Evolutionary conservation across 2,797 vertebrate species (phyloP).

Genomic region (Pipistrellus pygmaeus): DNA sequence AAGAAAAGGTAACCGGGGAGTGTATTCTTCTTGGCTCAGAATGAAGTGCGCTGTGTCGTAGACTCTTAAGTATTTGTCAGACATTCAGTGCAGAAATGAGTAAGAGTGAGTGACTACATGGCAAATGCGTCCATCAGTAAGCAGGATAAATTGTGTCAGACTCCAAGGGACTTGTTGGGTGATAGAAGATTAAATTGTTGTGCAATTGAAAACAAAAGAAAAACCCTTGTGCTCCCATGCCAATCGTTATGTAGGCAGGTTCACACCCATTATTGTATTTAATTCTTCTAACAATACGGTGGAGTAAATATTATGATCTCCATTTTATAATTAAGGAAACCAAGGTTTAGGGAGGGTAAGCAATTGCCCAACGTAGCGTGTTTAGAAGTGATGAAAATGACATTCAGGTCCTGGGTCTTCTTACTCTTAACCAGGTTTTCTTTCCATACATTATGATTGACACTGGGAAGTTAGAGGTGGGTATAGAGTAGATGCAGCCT

Average conservation of each 20-base stretch:
- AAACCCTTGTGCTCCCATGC: slow-evolving; percentile 23
- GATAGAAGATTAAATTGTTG: slow-evolving; percentile 58
- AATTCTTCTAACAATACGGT: slow-evolving; percentile 47
- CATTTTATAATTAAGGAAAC: slow-evolving; percentile 64
- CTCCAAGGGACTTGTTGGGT: slow-evolving; percentile 20
- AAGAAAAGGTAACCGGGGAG: background rate
- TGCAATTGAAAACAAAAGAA: slow-evolving; percentile 62
- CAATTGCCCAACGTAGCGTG: background rate
- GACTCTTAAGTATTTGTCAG: background rate
- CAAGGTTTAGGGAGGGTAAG: slow-evolving; percentile 35
- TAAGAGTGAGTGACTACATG: background rate
- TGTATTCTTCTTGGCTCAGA: slow-evolving; percentile 2
- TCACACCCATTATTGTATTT: slow-evolving; percentile 73
- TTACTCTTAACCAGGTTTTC: background rate
- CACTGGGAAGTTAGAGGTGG: background rate
- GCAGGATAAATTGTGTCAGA: slow-evolving; percentile 58
- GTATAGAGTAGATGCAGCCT: accelerated
- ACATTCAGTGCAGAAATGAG: background rate
- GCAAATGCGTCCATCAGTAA: background rate
- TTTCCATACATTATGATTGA: background rate
- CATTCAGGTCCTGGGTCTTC: background rate
- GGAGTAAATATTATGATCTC: slow-evolving; percentile 72
- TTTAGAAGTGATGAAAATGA: slow-evolving; percentile 43
- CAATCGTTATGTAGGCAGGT: slow-evolving; percentile 53
- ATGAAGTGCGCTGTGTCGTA: background rate